Evolutionary conservation across 2,888 invertebrate genomes (phyloP).

Genomic region (Vandiemenella viatica): DNA sequence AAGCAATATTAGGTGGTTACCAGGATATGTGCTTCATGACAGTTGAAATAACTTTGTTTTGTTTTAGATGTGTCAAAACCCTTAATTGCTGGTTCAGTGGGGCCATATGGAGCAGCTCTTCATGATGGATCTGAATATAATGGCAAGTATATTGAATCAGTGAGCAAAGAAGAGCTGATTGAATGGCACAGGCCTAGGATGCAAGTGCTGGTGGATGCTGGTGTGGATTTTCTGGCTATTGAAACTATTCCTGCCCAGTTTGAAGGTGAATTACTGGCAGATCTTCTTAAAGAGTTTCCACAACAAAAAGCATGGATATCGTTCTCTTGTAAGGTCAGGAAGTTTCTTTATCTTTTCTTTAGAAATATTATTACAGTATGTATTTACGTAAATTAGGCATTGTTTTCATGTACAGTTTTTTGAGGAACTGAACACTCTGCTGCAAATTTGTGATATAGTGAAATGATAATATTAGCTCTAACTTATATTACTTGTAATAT

Average conservation of each 20-base stretch:
- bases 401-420: too few species aligned
- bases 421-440: too few species aligned
- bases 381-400: too few species aligned
- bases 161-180: constrained; percentile 44
- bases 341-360: not conserved
- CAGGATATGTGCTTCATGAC: too few species aligned
- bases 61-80: constrained; percentile 30
- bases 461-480: too few species aligned
- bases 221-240: constrained; percentile 71
- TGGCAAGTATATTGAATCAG: constrained; percentile 60
- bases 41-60: too few species aligned
- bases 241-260: constrained; percentile 80
- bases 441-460: too few species aligned
- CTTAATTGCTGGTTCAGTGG: constrained; percentile 73
- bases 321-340: constrained; percentile 67
- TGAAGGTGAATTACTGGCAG: constrained; percentile 72
- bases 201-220: constrained; percentile 58
- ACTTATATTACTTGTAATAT: too few species aligned
- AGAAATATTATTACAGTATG: too few species aligned
- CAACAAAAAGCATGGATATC: constrained; percentile 71
- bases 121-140: constrained; percentile 88
- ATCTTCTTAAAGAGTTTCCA: constrained; percentile 65
- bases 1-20: too few species aligned
- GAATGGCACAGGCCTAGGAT: constrained; percentile 78
- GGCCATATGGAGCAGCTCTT: constrained; percentile 81